Base-by-base conservation (phyloP, 2,113 vertebrate genomes). In the Chloebia gouldiae region DNA sequence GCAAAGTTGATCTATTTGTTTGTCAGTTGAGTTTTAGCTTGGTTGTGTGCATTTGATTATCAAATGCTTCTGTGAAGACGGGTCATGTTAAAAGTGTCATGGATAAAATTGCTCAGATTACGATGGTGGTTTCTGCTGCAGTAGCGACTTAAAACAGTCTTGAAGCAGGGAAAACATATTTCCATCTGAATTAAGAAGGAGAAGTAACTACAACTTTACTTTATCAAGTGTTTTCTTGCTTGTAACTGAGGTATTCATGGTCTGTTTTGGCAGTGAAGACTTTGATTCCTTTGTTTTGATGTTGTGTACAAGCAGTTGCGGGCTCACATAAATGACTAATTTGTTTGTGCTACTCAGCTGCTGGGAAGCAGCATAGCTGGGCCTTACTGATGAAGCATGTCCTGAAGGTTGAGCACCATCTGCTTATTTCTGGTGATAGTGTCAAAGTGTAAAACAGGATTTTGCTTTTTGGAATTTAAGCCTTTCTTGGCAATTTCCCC, bases 331-430 rank as follows among this genome's bases (percentile, higher is more conserved):
- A 93, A 72, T 83, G 59, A 69, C 63, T 92, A 27, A 79, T 86
- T 78, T 93, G 40, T 95, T 95, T 95, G 61, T 89, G 68, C 64
- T 93, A 5, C 71, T 80, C 51, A 44, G 28, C 8, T 71, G 81
- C 69, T 81, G 78, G 65, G 49, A 81, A 76, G 65, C 50, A 65
- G 8, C 1, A 1, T 81, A 68, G 33, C 79, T 93, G 71, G 47
- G 60, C 42, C n/a, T 83, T 81, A 30, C 19, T 51, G 44, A 16
- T 81, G 82, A 73, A 92, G 51, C 45, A 73, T 80, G 90, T 90
- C 92, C 86, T 93, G 76, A 81, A 96, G 76, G 85, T 66, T 90
- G 56, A 92, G 40, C 61, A 86, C 81, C 87, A 88, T 88, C 60
- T 95, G 77, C 64, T 92, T 94, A 49, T 93, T 95, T 92, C 53